Evolutionary conservation across 1,140 invertebrate genomes (phyloP).

Genomic region (Pogonognathellus flavescens): DNA sequence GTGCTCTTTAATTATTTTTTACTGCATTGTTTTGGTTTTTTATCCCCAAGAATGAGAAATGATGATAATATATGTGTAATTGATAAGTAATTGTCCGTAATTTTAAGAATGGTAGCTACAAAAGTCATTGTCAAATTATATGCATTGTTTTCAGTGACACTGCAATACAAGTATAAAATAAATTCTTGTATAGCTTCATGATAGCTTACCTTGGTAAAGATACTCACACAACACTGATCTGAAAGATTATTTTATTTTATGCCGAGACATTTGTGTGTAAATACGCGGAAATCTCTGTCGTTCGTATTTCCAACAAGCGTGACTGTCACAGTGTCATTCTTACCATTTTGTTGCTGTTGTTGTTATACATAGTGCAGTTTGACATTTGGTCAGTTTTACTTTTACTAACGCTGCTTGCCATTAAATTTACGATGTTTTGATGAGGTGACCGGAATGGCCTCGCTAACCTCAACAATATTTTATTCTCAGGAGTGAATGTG

Average conservation of each 20-base stretch:
- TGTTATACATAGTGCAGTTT: neutral
- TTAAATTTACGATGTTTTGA: conserved; percentile 17
- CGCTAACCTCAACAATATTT: conserved; percentile 4
- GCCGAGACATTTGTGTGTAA: neutral
- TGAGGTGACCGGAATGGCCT: conserved; percentile 17
- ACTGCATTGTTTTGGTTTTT: too few relatives aligned
- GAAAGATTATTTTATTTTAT: neutral
- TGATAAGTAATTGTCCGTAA: too few relatives aligned
- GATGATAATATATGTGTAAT: too few relatives aligned
- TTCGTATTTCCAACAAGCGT: neutral
- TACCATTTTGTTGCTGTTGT: neutral
- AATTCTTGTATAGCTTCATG: too few relatives aligned
- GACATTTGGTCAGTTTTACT: neutral
- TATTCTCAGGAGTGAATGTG: neutral
- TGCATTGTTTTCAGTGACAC: too few relatives aligned
- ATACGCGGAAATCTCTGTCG: neutral
- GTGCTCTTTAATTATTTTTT: too few relatives aligned
- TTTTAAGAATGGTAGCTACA: too few relatives aligned
- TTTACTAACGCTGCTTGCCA: neutral
- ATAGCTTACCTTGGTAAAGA: too few relatives aligned
- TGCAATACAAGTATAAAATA: too few relatives aligned
- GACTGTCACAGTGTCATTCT: neutral
- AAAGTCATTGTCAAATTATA: too few relatives aligned
- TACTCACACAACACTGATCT: too few relatives aligned
- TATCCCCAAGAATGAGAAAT: too few relatives aligned